Percentiles rank a stretch among this genome's conserved stretches.
Conservation (phyloP, 1,140 invertebrate species). For the Apis laboriosa region DNA sequence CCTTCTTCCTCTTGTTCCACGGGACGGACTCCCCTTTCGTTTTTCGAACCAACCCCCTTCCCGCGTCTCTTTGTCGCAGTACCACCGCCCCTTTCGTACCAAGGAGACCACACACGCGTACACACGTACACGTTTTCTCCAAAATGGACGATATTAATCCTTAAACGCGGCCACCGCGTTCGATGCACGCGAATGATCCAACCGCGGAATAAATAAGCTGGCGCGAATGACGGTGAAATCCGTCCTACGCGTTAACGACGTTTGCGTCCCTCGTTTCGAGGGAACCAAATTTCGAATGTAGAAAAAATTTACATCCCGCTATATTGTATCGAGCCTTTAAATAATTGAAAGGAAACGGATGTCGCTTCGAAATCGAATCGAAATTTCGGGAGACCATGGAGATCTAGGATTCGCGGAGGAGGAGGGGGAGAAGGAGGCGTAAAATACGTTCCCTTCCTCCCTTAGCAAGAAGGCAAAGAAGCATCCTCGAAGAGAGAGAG, state of each 20-base stretch:
- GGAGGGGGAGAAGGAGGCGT: background rate
- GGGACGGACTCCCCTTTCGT: background rate
- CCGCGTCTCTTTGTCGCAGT: background rate
- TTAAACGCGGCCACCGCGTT: slow-evolving; percentile 21
- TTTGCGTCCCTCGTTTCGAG: too few species aligned
- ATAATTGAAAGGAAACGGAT: too few species aligned
- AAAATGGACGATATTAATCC: slow-evolving; percentile 44
- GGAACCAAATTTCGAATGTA: too few species aligned
- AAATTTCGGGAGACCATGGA: too few species aligned
- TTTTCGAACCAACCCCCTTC: slow-evolving; percentile 18
- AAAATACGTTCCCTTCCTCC: background rate
- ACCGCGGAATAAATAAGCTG: slow-evolving; percentile 1
- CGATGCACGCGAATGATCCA: slow-evolving; percentile 10
- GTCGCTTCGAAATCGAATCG: too few species aligned
- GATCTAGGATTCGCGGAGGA: background rate
- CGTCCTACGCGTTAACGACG: too few species aligned
- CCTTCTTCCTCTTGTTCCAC: background rate
- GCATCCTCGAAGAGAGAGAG: slow-evolving; percentile 6
- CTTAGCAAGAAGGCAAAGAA: slow-evolving; percentile 36
- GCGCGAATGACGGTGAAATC: background rate
- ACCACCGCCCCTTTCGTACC: slow-evolving; percentile 7
- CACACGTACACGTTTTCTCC: background rate
- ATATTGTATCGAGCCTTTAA: too few species aligned
- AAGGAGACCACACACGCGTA: background rate
- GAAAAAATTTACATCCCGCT: too few species aligned